Evolutionary conservation across 2,797 vertebrate genomes (phyloP).

Genomic region (Columba guinea): DNA sequence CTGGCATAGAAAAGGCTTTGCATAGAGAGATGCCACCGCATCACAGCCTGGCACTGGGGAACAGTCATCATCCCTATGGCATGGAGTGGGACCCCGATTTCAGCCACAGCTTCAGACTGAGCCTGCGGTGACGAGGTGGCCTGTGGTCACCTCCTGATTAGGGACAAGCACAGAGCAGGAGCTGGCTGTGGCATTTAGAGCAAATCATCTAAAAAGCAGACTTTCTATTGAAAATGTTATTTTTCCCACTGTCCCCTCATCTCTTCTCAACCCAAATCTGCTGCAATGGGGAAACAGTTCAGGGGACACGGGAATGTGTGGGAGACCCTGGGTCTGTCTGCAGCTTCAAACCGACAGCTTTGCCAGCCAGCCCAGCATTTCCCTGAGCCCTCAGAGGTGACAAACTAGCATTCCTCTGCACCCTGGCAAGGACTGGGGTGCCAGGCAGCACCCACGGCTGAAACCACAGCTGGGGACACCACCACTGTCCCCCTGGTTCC

Average conservation of each 20-base stretch:
- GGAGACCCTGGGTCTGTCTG: accelerated
- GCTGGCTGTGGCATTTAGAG: not conserved
- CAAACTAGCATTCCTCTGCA: not conserved
- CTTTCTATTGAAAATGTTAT: not conserved
- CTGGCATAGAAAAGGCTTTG: not conserved
- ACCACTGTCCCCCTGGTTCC: not conserved
- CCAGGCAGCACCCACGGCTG: not conserved
- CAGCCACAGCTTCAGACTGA: not conserved
- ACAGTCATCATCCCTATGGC: accelerated
- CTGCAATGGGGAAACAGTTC: not conserved
- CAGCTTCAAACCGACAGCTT: not conserved
- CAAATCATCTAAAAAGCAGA: not conserved
- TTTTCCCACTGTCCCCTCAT: not conserved
- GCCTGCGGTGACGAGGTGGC: accelerated
- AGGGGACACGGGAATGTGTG: accelerated
- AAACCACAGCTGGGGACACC: not conserved
- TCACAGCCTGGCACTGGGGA: not conserved
- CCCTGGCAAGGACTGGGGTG: not conserved
- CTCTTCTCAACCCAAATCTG: not conserved
- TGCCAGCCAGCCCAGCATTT: not conserved
- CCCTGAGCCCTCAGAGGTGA: not conserved
- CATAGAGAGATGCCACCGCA: accelerated
- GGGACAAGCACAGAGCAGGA: not conserved
- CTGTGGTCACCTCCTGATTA: not conserved
- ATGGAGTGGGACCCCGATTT: not conserved